Evolutionary conservation across 1,140 invertebrate species (phyloP), one percentile per base, ranked within the genome.

Genomic region (Triops cancriformis): DNA sequence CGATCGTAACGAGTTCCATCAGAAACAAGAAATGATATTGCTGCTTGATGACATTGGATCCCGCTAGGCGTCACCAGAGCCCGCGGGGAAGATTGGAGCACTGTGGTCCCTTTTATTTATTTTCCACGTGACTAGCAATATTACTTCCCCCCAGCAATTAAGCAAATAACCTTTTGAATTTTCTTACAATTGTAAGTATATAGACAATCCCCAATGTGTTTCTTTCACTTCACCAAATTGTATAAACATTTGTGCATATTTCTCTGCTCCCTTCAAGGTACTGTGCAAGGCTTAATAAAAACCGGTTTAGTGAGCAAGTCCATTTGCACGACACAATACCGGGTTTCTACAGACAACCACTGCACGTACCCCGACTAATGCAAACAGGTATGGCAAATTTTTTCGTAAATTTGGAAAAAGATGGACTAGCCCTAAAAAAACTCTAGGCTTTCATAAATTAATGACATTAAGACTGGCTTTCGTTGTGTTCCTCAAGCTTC

Each of bases 61-160:
- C 72, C 23, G 72, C 23, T 6, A 9, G 72, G 23, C 23, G 72
- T 27, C 31, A 37, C 31, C 7, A 7, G 31, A 37, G 31, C 31
- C 51, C 14, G 51, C 51, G 51, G 51, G 14, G 18, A 37, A 37
- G 31, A n/a, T 37, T 23, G 18, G 51, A 64, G 51, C 51, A 64
- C 51, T 0, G 14, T 14, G 51, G 51, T 64, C 14, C 18, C 23
- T n/a, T 64, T 64, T 23, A 6, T 64, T 11, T 6, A 9, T 64
- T 64, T 64, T 23, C 51, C 51, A 64, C 51, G n/a, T 64, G 51
- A 64, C 51, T 64, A 64, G 51, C 51, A 64, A 64, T 64, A 64
- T 64, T 64, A 64, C 23, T 64, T 64, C 7, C 51, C n/a, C 51
- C 51, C 51, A 23, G 14, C 18, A 64, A 64, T 64, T 64, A 64